Base-by-base conservation (phyloP, 2,113 vertebrate species). In the Rhadina sibilatrix region DNA sequence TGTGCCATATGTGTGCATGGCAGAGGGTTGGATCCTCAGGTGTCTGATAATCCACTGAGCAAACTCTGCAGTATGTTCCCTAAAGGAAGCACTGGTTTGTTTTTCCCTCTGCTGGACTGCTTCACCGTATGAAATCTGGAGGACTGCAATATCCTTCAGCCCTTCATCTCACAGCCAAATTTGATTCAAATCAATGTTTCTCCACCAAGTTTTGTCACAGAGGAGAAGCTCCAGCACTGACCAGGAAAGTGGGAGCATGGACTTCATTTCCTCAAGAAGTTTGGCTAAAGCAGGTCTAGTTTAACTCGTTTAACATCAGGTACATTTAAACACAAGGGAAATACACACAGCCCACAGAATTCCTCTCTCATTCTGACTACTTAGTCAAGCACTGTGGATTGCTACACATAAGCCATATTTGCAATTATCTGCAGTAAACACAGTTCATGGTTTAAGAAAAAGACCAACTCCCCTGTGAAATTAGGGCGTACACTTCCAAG, bases 141-240 rank as follows among this genome's bases (percentile, higher is more conserved):
- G 68, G 60, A 70, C 38, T 66, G 76, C 56, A 90, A 52, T 87
- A 92, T 75, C 76, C 80, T 81, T 80, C 86, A 92, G 75, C 19
- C 35, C 75, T 77, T 85, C 79, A 56, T 78, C 83, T 93, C 72
- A 50, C 52, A 89, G 79, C 53, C 76, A 96, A 77, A 96, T 88
- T 63, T 44, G 68, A 96, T 83, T 90, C 47, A 77, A 77, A 70
- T 70, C 56, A 74, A 16, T 33, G 49, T 66, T 93, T 74, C 54
- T 59, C 24, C 64, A 59, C 30, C 54, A 52, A 46, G 27, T 63
- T 44, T 7, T 37, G 80, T 52, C 68, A 59, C 54, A 83, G 59
- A 80, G 37, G 40, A 93, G 76, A 83, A 82, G 76, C 33, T 38
- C 59, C 54, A 75, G 59, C 44, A 44, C 30, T 66, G 65, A 60